Evolutionary conservation across 2,797 vertebrate genomes (phyloP).

Genomic region (Monodelphis domestica): DNA sequence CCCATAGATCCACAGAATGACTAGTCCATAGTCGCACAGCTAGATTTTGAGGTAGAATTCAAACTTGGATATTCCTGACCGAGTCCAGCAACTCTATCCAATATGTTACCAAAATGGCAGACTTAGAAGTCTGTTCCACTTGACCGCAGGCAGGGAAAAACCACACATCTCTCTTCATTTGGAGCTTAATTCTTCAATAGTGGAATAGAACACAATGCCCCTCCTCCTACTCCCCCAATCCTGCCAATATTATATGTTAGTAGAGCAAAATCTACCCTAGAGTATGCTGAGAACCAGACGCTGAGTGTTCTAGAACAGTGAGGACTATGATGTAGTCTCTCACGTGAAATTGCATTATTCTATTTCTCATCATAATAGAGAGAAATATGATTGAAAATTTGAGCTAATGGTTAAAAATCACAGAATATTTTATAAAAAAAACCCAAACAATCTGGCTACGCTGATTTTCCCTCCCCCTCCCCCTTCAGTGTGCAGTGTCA

Average conservation of each 20-base stretch:
- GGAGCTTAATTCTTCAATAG: constrained; percentile 52
- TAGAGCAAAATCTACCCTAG: neutral
- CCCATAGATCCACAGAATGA: neutral
- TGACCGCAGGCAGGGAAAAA: neutral
- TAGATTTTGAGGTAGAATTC: neutral
- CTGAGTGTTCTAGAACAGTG: neutral
- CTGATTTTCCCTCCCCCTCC: neutral
- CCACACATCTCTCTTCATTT: neutral
- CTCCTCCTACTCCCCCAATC: neutral
- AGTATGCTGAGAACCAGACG: neutral
- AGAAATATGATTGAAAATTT: neutral
- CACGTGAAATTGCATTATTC: neutral
- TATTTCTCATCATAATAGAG: neutral
- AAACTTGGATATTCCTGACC: neutral
- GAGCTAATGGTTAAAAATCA: constrained; percentile 35
- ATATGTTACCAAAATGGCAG: neutral
- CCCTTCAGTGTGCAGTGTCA: neutral
- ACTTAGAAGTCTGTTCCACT: neutral
- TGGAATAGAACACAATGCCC: constrained; percentile 7
- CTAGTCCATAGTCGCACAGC: neutral
- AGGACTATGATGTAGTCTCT: neutral
- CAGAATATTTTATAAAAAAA: neutral
- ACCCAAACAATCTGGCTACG: constrained; percentile 20
- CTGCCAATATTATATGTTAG: constrained; percentile 1
- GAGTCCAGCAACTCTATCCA: neutral